Conservation (phyloP, 2,888 invertebrate species). For the Gasteruption jaculator region DNA sequence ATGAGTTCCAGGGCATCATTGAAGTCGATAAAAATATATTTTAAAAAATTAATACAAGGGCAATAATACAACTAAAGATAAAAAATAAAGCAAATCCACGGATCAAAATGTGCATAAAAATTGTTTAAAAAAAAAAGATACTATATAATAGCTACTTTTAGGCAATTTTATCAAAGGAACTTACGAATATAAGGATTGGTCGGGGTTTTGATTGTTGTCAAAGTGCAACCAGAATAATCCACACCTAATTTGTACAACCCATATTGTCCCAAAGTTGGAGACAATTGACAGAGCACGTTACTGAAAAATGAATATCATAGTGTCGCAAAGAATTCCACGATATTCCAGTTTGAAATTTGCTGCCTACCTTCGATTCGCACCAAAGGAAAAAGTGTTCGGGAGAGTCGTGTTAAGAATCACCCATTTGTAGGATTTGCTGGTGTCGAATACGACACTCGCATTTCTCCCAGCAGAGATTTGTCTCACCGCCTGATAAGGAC, state of each 20-base stretch:
- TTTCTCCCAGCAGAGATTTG: conserved; percentile 41
- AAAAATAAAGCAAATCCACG: too few relatives aligned
- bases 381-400: too few relatives aligned
- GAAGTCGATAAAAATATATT: too few relatives aligned
- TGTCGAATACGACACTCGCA: conserved; percentile 54
- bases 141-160: too few relatives aligned
- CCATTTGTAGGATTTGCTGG: conserved; percentile 56
- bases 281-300: conserved; percentile 58
- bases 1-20: too few relatives aligned
- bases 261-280: conserved; percentile 63
- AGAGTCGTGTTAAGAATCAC: too few relatives aligned
- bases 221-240: conserved; percentile 54
- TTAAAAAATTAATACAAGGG: too few relatives aligned
- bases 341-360: too few relatives aligned
- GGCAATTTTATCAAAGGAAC: too few relatives aligned
- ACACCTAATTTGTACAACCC: conserved; percentile 67
- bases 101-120: too few relatives aligned
- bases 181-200: conserved; percentile 70
- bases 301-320: conserved; percentile 45
- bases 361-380: conserved; percentile 38
- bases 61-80: too few relatives aligned
- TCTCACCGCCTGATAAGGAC: conserved; percentile 60
- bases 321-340: neutral
- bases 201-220: conserved; percentile 60
- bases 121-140: too few relatives aligned